Conservation (phyloP, 2,797 vertebrate species). For the Eupleurogrammus muticus region DNA sequence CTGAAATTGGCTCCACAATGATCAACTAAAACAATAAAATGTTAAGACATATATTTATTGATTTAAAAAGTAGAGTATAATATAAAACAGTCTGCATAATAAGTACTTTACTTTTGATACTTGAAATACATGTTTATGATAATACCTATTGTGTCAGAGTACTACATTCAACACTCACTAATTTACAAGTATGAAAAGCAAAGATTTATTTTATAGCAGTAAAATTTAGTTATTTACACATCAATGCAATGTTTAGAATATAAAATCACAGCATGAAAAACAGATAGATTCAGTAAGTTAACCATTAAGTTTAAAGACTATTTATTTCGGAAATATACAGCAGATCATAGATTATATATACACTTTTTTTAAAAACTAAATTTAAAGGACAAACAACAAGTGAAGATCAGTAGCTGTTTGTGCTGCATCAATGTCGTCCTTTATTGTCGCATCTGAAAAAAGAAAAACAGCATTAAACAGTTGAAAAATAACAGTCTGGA, state of each 20-base stretch:
- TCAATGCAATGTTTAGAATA: not conserved
- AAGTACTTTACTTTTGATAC: no score
- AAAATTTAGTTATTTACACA: not conserved
- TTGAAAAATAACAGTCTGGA: not conserved
- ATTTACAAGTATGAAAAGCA: not conserved
- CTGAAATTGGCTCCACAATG: no score
- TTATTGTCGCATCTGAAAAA: slow-evolving; percentile 30
- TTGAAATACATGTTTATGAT: no score
- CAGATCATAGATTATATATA: not conserved
- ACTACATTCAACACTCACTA: not conserved
- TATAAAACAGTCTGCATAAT: no score
- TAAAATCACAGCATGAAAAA: not conserved
- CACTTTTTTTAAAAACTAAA: not conserved
- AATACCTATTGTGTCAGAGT: no score
- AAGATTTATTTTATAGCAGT: not conserved
- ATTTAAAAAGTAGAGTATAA: no score
- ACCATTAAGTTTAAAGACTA: not conserved
- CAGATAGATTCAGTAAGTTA: not conserved
- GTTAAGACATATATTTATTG: no score
- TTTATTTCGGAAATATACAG: not conserved
- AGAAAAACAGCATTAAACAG: not conserved
- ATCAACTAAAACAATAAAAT: no score
- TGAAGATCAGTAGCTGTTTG: not conserved
- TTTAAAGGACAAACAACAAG: not conserved
- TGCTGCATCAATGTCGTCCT: not conserved